Conservation (phyloP, 1,140 invertebrate species). For the Aphidius ervi region DNA sequence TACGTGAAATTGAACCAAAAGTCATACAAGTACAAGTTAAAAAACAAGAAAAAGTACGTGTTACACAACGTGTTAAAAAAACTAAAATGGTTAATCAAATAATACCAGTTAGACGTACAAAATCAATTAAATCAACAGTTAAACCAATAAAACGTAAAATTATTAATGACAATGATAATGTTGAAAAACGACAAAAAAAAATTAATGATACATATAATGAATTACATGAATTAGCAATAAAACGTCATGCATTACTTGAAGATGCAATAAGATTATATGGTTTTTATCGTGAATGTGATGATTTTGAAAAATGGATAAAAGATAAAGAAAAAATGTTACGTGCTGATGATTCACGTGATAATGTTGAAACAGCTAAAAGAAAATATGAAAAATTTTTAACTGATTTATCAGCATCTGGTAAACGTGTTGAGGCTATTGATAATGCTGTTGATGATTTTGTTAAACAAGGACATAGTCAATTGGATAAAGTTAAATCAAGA, state of each 20-base stretch:
- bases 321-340: slow-evolving; percentile 89
- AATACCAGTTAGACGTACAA: slow-evolving; percentile 66
- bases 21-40: slow-evolving; percentile 78
- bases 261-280: slow-evolving; percentile 90
- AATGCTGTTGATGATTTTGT: slow-evolving; percentile 82
- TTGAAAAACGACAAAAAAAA: slow-evolving; percentile 75
- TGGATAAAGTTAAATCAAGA: slow-evolving; percentile 77
- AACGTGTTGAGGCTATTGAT: slow-evolving; percentile 86
- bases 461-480: slow-evolving; percentile 79
- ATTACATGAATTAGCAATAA: slow-evolving; percentile 73
- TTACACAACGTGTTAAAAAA: slow-evolving; percentile 82
- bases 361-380: slow-evolving; percentile 89
- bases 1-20: slow-evolving; percentile 87
- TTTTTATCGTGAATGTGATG: slow-evolving; percentile 96
- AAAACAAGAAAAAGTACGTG: slow-evolving; percentile 76
- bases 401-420: slow-evolving; percentile 87
- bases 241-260: slow-evolving; percentile 77
- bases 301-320: slow-evolving; percentile 96
- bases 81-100: slow-evolving; percentile 83
- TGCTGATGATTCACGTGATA: slow-evolving; percentile 79
- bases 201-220: slow-evolving; percentile 79
- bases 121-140: slow-evolving; percentile 53
- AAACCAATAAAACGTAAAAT: slow-evolving; percentile 55
- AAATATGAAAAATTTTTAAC: slow-evolving; percentile 97
- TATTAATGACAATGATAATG: slow-evolving; percentile 67